These are phyloP conservation scores for Pogonocichla stellata DNA, from an alignment of 2,113 vertebrate species.

Conservation along the genomic window DNA sequence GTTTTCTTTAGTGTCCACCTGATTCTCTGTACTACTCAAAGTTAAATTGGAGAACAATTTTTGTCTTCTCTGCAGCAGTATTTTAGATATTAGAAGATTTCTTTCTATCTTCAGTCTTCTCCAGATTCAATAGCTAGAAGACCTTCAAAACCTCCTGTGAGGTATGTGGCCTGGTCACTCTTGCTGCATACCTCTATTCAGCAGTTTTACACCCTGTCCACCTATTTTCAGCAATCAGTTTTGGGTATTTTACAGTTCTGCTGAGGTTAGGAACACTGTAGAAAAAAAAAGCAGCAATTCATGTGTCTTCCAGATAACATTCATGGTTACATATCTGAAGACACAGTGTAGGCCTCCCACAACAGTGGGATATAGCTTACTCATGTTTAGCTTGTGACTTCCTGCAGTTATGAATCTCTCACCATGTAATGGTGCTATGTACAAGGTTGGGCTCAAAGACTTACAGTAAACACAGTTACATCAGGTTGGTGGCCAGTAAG, in stretches of 20 bases:
- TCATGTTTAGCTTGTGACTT: neutral
- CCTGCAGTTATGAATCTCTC: neutral
- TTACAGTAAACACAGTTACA: neutral
- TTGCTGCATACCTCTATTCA: neutral
- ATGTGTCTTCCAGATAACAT: neutral
- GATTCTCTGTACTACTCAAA: neutral
- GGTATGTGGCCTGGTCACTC: neutral
- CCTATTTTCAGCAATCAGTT: neutral
- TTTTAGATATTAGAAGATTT: neutral
- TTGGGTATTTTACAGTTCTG: neutral
- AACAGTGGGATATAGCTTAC: neutral
- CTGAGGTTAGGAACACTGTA: neutral
- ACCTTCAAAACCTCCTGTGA: neutral
- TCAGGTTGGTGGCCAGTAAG: neutral
- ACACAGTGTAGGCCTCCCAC: neutral
- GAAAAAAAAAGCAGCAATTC: neutral
- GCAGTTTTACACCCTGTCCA: neutral
- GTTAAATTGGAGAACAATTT: neutral
- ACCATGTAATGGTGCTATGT: neutral
- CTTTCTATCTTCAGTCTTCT: neutral
- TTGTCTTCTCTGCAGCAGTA: neutral
- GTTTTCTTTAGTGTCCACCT: neutral
- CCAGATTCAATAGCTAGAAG: neutral
- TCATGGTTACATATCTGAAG: neutral
- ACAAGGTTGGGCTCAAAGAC: neutral